Evolutionary conservation across 1,140 invertebrate species (phyloP).

Genomic region (Leptoteleia sp.): DNA sequence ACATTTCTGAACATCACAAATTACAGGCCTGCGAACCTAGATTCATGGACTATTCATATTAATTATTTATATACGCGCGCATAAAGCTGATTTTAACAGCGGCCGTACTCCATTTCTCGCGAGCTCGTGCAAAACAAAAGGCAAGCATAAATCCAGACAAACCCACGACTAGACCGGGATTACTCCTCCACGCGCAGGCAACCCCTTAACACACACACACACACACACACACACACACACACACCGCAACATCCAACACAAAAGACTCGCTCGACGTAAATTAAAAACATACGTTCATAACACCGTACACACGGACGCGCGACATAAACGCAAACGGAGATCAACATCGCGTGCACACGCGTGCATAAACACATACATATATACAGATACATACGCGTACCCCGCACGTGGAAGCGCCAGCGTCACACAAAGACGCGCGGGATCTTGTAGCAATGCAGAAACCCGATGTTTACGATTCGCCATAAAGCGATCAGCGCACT

Average conservation of each 20-base stretch:
- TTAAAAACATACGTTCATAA: slow-evolving; percentile 5
- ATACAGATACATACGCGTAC: neutral
- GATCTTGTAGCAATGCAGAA: slow-evolving; percentile 56
- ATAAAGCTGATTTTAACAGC: slow-evolving; percentile 14
- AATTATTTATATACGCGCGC: slow-evolving; percentile 4
- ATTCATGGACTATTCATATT: neutral
- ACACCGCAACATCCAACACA: neutral
- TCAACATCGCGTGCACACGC: neutral
- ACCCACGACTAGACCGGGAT: too few relatives aligned
- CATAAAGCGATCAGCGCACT: slow-evolving; percentile 61
- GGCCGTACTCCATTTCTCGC: neutral
- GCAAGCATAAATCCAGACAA: too few relatives aligned
- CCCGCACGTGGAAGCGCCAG: neutral
- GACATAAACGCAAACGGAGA: slow-evolving; percentile 10
- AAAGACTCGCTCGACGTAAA: slow-evolving; percentile 3
- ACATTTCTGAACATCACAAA: too few relatives aligned
- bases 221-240: neutral
- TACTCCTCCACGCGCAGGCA: neutral
- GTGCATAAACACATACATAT: too few relatives aligned
- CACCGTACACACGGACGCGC: neutral
- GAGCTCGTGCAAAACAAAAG: neutral
- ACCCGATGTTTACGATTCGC: slow-evolving; percentile 63
- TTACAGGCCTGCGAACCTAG: neutral
- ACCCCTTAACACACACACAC: slow-evolving; percentile 12
- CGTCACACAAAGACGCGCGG: slow-evolving; percentile 21